These are phyloP conservation scores for Scyliorhinus canicula DNA, from an alignment of 2,797 vertebrate species.

Conservation along the genomic window DNA sequence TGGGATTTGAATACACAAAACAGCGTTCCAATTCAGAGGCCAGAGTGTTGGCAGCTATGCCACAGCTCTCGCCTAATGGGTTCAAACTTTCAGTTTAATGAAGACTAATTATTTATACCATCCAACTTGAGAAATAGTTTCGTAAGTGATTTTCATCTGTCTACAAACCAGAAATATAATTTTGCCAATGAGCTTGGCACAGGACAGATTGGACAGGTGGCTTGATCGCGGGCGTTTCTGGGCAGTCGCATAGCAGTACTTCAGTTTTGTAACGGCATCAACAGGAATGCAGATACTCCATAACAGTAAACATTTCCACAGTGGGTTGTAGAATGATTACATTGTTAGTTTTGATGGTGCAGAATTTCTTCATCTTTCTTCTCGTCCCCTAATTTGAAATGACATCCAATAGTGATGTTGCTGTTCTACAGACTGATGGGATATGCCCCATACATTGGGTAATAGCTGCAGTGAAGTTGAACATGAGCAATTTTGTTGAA, in stretches of 20 bases:
- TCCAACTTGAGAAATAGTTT: neutral
- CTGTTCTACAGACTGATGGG: neutral
- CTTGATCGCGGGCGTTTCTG: neutral
- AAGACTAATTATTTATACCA: neutral
- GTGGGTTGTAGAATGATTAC: neutral
- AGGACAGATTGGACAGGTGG: neutral
- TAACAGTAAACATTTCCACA: neutral
- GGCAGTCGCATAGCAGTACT: neutral
- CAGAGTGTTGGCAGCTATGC: neutral
- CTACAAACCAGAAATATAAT: neutral
- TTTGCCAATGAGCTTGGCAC: neutral
- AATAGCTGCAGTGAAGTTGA: neutral
- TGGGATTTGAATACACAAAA: no score
- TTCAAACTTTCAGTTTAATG: neutral
- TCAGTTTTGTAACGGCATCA: neutral
- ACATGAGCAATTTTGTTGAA: constrained; percentile 64
- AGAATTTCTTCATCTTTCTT: neutral
- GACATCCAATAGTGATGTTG: neutral
- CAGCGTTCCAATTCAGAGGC: neutral
- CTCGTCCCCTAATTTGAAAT: neutral
- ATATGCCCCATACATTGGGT: neutral
- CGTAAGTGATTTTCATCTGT: neutral
- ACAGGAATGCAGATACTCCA: neutral
- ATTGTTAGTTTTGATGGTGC: neutral
- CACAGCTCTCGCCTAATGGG: neutral